Evolutionary conservation across 30 jellyfish, hydroid and myxozoan species (phyloP), one percentile per base, ranked within the genome.

Genomic region (Rhopilema esculentum): DNA sequence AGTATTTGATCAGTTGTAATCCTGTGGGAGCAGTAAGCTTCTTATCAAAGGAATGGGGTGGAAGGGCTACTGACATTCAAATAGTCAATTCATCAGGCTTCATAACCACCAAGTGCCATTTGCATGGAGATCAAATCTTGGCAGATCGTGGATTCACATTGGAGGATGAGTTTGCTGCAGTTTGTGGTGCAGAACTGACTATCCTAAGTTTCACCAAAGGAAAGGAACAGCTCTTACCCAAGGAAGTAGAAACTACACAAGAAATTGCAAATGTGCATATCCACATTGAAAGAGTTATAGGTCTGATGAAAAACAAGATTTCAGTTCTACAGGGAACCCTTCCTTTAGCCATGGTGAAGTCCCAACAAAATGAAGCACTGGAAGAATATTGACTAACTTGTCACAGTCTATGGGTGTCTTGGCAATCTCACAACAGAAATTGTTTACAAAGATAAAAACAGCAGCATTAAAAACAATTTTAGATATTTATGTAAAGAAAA

Each of bases 1-100:
- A 80, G 57, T 21, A 28, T 29, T 72, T 50, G 9, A 78, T 78
- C 27, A 88, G 87, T 69, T 68, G 69, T 16, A 65, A 90, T 30
- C 91, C 90, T 20, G 90, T 52, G 66, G 90, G 85, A 4, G 1
- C 85, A 23, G 66, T 86, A 20, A 30, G 71, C 26, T 86, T 86
- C 76, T 77, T 86, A 24, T 75, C 91, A 8, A 66, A 75, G 48
- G 90, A 77, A 49, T 85, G 94, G 90, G 89, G 92, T 23, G 57
- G 88, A 53, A 79, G 89, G 25, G 76, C 95, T 16, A 29, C 90
- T 4, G 95, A 85, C 83, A 75, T n/a, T n/a, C n/a, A n/a, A n/a
- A 51, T 51, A 15, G 67, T 12, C 67, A 15, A 51, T 12, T 12
- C 18, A 12, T 20, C 67, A 12, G 15, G 67, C 20, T 51, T 51